phyloP scores from a whole-genome alignment of 2,888 invertebrate species.

The Drosophila aldrichi region DNA sequence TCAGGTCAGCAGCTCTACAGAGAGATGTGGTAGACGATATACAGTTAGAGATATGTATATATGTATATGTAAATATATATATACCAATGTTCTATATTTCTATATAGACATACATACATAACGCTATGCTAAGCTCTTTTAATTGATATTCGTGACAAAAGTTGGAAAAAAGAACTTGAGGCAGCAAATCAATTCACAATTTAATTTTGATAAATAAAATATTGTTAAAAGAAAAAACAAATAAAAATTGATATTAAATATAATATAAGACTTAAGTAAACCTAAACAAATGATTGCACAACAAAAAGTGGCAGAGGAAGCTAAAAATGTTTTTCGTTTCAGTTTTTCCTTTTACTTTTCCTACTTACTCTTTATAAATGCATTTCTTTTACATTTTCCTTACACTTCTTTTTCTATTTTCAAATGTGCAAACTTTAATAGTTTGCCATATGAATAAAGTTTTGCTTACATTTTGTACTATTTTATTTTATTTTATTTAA shows the following conservation, averaged over 20 bases:
- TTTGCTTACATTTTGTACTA: background rate
- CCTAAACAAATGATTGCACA: constrained; percentile 13
- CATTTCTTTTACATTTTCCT: background rate
- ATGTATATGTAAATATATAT: background rate
- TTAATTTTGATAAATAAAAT: constrained; percentile 16
- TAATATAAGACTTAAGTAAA: constrained; percentile 12
- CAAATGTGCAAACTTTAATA: constrained; percentile 5
- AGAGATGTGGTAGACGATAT: background rate
- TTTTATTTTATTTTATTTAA: background rate
- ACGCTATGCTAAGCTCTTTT: constrained; percentile 39
- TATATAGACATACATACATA: background rate
- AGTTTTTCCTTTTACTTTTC: background rate
- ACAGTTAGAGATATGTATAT: background rate
- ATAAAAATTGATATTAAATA: background rate
- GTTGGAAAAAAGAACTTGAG: background rate
- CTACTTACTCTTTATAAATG: background rate
- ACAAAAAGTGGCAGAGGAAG: background rate
- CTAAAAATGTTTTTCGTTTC: background rate
- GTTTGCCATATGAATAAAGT: constrained; percentile 13
- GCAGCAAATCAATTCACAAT: constrained; percentile 25
- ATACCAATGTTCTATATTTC: background rate
- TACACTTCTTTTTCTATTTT: background rate
- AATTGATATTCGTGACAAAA: constrained; percentile 46
- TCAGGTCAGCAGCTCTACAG: constrained; percentile 29
- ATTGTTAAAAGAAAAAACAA: background rate